Percentiles rank a stretch among this genome's conserved stretches.
These are phyloP conservation scores for Morpho achilles DNA, from an alignment of 2,888 invertebrate species.

Conservation along the genomic window DNA sequence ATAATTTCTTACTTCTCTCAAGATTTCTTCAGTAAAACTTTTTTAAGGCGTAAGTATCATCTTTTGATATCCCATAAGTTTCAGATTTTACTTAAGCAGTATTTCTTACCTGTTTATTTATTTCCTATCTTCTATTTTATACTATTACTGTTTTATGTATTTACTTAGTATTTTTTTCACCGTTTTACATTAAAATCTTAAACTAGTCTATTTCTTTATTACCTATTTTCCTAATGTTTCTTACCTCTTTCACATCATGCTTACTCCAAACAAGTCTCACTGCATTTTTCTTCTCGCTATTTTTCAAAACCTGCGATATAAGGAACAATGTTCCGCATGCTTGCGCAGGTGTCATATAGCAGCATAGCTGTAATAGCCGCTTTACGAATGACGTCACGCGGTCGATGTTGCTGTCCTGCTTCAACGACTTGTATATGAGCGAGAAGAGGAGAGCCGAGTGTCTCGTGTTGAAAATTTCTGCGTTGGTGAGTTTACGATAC, in stretches of 20 bases:
- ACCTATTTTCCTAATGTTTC: no score
- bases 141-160: no score
- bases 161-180: no score
- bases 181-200: no score
- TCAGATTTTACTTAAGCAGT: no score
- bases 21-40: no score
- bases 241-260: conserved; percentile 49
- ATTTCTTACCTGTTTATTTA: no score
- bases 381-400: conserved; percentile 92
- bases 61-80: no score
- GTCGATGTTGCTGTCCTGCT: conserved; percentile 84
- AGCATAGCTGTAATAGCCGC: conserved; percentile 75
- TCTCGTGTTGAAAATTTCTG: conserved; percentile 82
- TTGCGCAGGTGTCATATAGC: conserved; percentile 86
- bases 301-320: conserved; percentile 82
- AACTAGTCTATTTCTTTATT: no score
- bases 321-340: conserved; percentile 90
- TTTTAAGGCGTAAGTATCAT: no score
- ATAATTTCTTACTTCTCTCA: no score
- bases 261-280: conserved; percentile 53
- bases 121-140: no score
- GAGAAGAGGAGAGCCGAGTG: conserved; percentile 91
- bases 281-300: conserved; percentile 52
- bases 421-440: conserved; percentile 90
- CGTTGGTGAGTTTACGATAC: conserved; percentile 91